Evolutionary conservation across 1,140 invertebrate genomes (phyloP), one percentile per base, ranked within the genome.

Genomic region (Drosophila kepulauana): DNA sequence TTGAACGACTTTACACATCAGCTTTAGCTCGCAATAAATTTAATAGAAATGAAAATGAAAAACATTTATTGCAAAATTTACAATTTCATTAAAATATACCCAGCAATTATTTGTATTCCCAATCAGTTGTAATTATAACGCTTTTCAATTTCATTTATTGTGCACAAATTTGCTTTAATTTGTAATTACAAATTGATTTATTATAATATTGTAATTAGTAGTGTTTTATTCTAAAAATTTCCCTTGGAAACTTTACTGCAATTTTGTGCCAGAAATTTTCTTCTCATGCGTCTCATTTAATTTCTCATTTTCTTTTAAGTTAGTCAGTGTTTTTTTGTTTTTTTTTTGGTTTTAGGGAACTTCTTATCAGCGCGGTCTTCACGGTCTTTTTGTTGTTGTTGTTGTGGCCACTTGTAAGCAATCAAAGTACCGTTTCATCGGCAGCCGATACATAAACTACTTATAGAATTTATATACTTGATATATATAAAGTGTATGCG

Each of bases 351-450:
- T 65, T 45, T 20, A 54, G 25, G 11, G 41, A n/a, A n/a, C 11
- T 54, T 54, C 54, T 74, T 68, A 68, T 74, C 57, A 11, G 16
- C 2, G 7, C n/a, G 20, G 20, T 25, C 71, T 73, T 73, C 70
- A 73, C 64, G 70, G 46, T 61, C 56, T 15, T 51, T 25, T 25
- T 25, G 20, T 20, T 54, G 35, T 67, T 68, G 35, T 51, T 43
- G 68, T 20, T 64, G 68, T 73, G 49, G 64, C 57, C 72, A 58
- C 72, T 75, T 75, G 72, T 62, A 35, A 7, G 71, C 76, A 66
- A 78, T 79, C 57, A 76, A 79, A 76, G 67, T 79, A 79, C 77
- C 77, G 77, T 79, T 79, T 35, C 52, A 63, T 56, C 59, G 38
- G 52, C 72, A 78, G 61, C 64, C 64, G 62, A 72, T 66, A 15